Base-by-base conservation (phyloP, 2,888 invertebrate species). In the Sphinx pinastri region DNA sequence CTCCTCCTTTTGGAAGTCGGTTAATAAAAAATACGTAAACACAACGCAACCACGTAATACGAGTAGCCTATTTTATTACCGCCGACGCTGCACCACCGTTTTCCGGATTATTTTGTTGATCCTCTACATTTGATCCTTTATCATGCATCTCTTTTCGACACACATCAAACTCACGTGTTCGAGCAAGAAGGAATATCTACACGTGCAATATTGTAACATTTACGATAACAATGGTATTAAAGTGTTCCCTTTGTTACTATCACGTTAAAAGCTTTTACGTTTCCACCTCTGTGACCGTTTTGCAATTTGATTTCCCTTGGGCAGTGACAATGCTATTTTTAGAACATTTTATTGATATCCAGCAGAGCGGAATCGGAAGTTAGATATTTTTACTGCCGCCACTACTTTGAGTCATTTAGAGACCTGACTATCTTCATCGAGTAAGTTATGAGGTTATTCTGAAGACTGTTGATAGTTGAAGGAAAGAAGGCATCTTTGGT, bases 51-150 rank as follows among this genome's bases (percentile, higher is more conserved):
- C 12, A 38, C 45, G 60, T 47, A 45, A 45, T 11, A 47, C 45
- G 14, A 60, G 14, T 45, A 45, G 47, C 45, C 6, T 14, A 47
- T 60, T 60, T 59, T 60, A 60, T 60, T 47, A 47, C 47, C 60
- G 45, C 45, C 47, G 16, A 14, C 45, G 38, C 16, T 47, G 60
- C 16, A 47, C 45, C 60, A 45, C 47, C 45, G 45, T 60, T 60
- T 16, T 47, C 45, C 16, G 45, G 59, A 38, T 59, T 59, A 60
- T 60, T 60, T 60, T 60, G 60, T 47, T 60, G n/a, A 45, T 47
- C 16, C n/a, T n/a, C 19, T 55, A 16, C 55, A 8, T 55, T 16
- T 55, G 16, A 19, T 55, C 16, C 54, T 31, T 38, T 7, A 38
- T 12, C 51, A 4, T 58, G 38, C n/a, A 31, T 69, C 68, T 59